These are phyloP conservation scores for Alethe diademata DNA, from an alignment of 2,113 vertebrate genomes.

Conservation along the genomic window DNA sequence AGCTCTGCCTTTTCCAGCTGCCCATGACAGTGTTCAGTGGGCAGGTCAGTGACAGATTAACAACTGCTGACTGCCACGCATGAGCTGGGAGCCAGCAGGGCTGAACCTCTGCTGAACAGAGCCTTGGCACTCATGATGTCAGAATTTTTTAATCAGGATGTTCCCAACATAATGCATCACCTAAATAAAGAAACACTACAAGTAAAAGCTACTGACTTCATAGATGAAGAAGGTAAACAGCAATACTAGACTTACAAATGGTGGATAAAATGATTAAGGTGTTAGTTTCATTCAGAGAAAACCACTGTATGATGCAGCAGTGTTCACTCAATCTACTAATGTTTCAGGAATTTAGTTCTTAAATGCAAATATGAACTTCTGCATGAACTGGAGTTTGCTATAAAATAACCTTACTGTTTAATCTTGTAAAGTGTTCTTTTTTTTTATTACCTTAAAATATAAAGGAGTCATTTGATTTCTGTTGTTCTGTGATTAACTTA, in stretches of 20 bases:
- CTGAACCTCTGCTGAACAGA: neutral
- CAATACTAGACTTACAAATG: neutral
- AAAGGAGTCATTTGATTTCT: neutral
- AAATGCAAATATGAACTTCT: neutral
- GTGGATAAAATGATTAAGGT: neutral
- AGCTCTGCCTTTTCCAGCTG: neutral
- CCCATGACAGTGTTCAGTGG: rapidly evolving
- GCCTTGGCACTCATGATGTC: neutral
- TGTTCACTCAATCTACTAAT: neutral
- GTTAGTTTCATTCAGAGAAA: neutral
- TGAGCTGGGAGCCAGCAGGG: neutral
- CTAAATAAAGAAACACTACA: neutral
- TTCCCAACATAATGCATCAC: neutral
- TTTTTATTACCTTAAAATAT: neutral
- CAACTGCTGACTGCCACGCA: rapidly evolving
- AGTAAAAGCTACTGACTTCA: neutral
- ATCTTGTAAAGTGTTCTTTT: neutral
- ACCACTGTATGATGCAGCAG: neutral
- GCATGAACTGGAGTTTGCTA: neutral
- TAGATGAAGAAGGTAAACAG: neutral
- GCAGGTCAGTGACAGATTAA: neutral
- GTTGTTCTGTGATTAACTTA: neutral
- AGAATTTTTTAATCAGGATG: neutral
- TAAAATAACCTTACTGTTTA: neutral
- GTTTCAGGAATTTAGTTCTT: neutral